phyloP scores from a whole-genome alignment of 2,888 invertebrate genomes.

The Podabrus alpinus region DNA sequence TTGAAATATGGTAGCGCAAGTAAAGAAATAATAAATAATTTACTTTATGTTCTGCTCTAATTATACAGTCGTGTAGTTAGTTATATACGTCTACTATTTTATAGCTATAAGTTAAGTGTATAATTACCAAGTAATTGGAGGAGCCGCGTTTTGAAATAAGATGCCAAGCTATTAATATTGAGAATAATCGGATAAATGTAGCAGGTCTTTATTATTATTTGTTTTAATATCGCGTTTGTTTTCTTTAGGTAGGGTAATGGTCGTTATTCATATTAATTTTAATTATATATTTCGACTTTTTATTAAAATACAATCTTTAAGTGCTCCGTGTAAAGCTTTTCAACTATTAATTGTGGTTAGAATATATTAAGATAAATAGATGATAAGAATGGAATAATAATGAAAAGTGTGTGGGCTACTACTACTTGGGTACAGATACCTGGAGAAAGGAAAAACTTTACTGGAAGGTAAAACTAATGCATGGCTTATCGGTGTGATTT shows the following conservation, averaged over 20 bases:
- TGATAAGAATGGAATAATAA: neutral
- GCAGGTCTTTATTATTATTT: conserved; percentile 14
- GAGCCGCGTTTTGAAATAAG: conserved; percentile 22
- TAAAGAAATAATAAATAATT: neutral
- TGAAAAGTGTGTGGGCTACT: neutral
- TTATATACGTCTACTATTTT: conserved; percentile 5
- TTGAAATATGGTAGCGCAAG: neutral
- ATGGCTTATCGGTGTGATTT: neutral
- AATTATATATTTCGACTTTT: neutral
- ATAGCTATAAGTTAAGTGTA: neutral
- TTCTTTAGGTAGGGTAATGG: neutral
- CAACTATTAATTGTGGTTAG: neutral
- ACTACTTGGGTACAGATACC: neutral
- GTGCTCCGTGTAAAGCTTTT: neutral
- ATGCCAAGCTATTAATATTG: conserved; percentile 28
- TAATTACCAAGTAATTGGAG: conserved; percentile 28
- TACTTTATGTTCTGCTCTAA: neutral
- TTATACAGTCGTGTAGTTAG: neutral
- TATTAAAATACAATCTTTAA: neutral
- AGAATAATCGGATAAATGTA: conserved; percentile 19
- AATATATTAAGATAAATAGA: neutral
- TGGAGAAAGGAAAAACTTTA: neutral
- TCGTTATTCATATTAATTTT: neutral
- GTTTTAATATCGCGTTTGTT: conserved; percentile 22
- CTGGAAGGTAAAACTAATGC: neutral